Base-by-base conservation (phyloP, 1,140 invertebrate species). In the Paralvinella palmiformis region DNA sequence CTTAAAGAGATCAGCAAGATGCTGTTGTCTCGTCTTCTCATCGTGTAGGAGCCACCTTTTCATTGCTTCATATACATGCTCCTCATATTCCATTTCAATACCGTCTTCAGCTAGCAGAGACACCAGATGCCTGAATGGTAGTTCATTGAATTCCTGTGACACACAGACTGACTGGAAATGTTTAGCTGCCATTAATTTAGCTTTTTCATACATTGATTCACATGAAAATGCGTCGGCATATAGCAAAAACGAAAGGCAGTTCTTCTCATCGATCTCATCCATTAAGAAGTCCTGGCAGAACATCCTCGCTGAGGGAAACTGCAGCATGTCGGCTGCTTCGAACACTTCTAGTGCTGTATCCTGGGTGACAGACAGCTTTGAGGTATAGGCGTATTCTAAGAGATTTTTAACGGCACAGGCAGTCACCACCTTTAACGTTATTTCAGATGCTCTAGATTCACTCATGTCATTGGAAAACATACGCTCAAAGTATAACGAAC, bases 41-140 rank as follows among this genome's bases (percentile, higher is more conserved):
- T 66, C 64, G 33, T 66, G 59, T 3, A 59, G 6, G 17, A 66
- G 33, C 64, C 64, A 66, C 29, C 17, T 31, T 53, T 62, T 66
- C 17, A 66, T 32, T 7, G 64, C 44, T 45, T 66, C 64, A 52
- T 55, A 66, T 29, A 66, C 45, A 32, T 66, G 59, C 31, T 66
- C 64, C 53, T 66, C 64, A 29, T 66, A 66, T 20, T 61, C 64
- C 29, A 66, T 55, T 36, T 66, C 64, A 52, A 66, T 66, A 32
- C 36, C 56, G 59, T 66, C 64, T 45, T 64, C 63, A 10, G 13
- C 31, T 36, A 64, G 56, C 17, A 66, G 44, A 13, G 32, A 45
- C 24, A 33, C 45, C 33, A 66, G 24, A 59, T 66, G 64, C n/a
- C 41, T 50, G 3, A 41, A 33, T 31, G 64, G 64, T 32, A 66